These are phyloP conservation scores for Anableps anableps DNA, from an alignment of 2,797 vertebrate genomes.

Conservation along the genomic window DNA sequence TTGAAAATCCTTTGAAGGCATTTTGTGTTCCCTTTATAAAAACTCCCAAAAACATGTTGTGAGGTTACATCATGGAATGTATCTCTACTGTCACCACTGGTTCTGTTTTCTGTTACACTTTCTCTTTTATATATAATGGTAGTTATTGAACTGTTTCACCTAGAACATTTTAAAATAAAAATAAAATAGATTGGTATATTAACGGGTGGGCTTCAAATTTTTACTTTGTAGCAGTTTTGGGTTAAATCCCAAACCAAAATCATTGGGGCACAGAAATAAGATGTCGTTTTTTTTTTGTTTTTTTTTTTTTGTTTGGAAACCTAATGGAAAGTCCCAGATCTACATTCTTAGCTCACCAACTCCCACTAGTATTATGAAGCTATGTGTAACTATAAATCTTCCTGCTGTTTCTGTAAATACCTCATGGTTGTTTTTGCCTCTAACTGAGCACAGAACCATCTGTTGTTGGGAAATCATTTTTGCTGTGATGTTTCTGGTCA, in stretches of 20 bases:
- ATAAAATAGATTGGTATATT: background rate
- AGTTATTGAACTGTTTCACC: background rate
- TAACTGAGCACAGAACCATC: constrained; percentile 29
- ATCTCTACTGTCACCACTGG: background rate
- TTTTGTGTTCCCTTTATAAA: background rate
- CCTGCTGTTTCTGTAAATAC: constrained; percentile 37
- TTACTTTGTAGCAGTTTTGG: background rate
- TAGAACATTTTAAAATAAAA: background rate
- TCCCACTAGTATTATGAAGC: constrained; percentile 47
- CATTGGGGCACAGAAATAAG: background rate
- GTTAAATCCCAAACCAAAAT: background rate
- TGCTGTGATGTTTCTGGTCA: constrained; percentile 10
- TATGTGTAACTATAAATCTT: constrained; percentile 24
- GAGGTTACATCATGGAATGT: constrained; percentile 11
- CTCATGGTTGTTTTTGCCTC: constrained; percentile 18
- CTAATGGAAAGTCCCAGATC: constrained; percentile 69
- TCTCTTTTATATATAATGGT: background rate
- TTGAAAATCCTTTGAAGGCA: constrained; percentile 6
- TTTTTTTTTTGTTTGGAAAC: no score
- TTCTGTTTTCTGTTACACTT: constrained; percentile 26
- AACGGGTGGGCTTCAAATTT: background rate
- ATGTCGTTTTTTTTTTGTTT: constrained; percentile 4
- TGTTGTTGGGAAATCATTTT: constrained; percentile 36
- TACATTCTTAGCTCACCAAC: constrained; percentile 17
- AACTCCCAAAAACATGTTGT: constrained; percentile 17